Evolutionary conservation across 2,113 vertebrate species (phyloP), one percentile per base, ranked within the genome.

Genomic region (Lynx canadensis): DNA sequence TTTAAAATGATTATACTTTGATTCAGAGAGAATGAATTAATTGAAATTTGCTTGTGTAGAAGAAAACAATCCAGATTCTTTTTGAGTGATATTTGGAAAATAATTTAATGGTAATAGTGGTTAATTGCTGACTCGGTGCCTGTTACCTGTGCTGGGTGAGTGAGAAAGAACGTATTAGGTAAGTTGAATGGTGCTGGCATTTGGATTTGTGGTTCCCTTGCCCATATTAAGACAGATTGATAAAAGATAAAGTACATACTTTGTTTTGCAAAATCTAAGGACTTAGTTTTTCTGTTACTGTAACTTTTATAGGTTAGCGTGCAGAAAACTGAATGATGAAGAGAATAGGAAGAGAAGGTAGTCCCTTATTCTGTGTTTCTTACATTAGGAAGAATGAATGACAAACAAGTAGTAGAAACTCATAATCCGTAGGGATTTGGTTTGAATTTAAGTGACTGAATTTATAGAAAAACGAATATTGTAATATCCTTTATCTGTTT

Each of bases 21-120:
- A 89, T 94, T 95, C 89, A 86, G 50, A 95, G 71, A 97, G 82
- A 60, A 94, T 96, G 45, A 87, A 55, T 92, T 97, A 89, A 76
- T 94, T 92, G 36, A 81, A 96, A 94, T 97, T 96, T 97, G 52
- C 57, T 91, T 55, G 52, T 36, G 38, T 96, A 68, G 65, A 92
- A 65, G 71, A 92, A 93, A 78, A 91, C 33, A 93, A 89, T 93
- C 36, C 91, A 87, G n/a, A 14, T 93, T 91, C 29, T 95, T 93
- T 86, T 63, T 97, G 18, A 92, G 15, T 96, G 29, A 76, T 89
- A 94, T 68, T 94, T 94, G 78, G 45, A 91, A 96, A 94, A 84
- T 65, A 87, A 97, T 81, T 89, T 94, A 91, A 86, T 81, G 38
- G 60, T 95, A 92, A 33, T 96, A 18, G 36, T 81, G 3, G 31